These are phyloP conservation scores for Anniella stebbinsi DNA, from an alignment of 2,797 vertebrate genomes.

Conservation along the genomic window DNA sequence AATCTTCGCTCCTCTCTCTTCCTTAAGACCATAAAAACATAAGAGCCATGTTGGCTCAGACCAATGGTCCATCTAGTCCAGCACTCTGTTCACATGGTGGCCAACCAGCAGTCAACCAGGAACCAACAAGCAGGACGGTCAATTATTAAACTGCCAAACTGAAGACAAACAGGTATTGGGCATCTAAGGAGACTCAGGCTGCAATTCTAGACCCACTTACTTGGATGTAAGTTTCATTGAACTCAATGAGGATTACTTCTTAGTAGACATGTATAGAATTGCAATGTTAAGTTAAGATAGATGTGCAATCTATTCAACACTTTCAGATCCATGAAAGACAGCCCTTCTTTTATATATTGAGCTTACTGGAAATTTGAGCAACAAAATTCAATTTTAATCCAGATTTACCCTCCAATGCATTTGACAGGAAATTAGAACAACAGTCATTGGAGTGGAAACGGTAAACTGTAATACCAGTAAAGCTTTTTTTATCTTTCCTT, in stretches of 20 bases:
- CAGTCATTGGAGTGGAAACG: conserved; percentile 71
- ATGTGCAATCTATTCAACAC: conserved; percentile 50
- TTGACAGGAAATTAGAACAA: conserved; percentile 81
- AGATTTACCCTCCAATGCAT: conserved; percentile 83
- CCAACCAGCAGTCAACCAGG: too few relatives aligned
- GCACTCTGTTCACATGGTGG: too few relatives aligned
- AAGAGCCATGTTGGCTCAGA: too few relatives aligned
- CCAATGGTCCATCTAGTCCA: too few relatives aligned
- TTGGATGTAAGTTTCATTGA: conserved; percentile 1
- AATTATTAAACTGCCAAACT: conserved; percentile 79
- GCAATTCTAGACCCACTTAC: not conserved
- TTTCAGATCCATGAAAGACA: conserved; percentile 71
- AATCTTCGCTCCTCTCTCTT: too few relatives aligned
- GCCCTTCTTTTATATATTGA: conserved; percentile 76
- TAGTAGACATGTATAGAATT: conserved; percentile 9
- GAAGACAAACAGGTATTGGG: conserved; percentile 62
- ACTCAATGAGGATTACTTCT: not conserved
- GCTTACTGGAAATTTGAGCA: conserved; percentile 80
- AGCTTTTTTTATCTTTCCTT: conserved; percentile 66
- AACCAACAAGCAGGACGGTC: too few relatives aligned
- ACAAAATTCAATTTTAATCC: conserved; percentile 82
- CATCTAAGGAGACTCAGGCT: conserved; percentile 58
- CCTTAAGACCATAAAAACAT: too few relatives aligned
- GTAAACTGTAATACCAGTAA: conserved; percentile 73
- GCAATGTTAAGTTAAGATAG: conserved; percentile 61